Evolutionary conservation across 1,140 invertebrate genomes (phyloP), one percentile per base, ranked within the genome.

Genomic region (Tenebrio molitor): DNA sequence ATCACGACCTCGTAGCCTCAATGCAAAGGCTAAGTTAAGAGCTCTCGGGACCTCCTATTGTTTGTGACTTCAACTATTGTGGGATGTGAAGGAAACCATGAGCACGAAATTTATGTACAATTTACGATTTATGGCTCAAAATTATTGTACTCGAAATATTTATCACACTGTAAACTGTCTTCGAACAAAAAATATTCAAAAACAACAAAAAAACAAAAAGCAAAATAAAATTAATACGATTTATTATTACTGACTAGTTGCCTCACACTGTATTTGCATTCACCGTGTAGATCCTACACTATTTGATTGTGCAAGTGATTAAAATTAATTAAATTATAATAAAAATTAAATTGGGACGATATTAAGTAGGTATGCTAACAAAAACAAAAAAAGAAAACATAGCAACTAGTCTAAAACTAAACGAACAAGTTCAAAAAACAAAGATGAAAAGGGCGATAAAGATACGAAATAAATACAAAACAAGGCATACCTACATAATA

Each of bases 161-260:
- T 39, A 68, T 66, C 42, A 25, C 80, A 80, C 77, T 81, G 79
- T 80, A 81, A 80, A 80, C 73, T 77, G 75, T 69, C 58, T 71
- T 64, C 66, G 63, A 77, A 39, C 36, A 72, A 69, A 73, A 73
- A 72, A 71, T n/a, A n/a, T n/a, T n/a, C n/a, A 46, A 74, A 76
- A 73, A 12, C 75, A 76, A 66, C 44, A 68, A 69, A 74, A 78
- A 72, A 78, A 76, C 69, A 70, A 76, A 78, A 73, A 76, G 69
- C 34, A 46, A 77, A 81, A 74, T 72, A 73, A 77, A 80, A 63
- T 76, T 76, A 77, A 74, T 77, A 66, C 66, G 67, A 42, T 74
- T 77, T 74, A 71, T 75, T 75, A 76, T 78, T 74, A 76, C 75
- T 83, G 82, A 83, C 82, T 83, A 83, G 82, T 83, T 83, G 80